Evolutionary conservation across 2,888 invertebrate species (phyloP), one percentile per base, ranked within the genome.

Genomic region (Melanostoma scalare): DNA sequence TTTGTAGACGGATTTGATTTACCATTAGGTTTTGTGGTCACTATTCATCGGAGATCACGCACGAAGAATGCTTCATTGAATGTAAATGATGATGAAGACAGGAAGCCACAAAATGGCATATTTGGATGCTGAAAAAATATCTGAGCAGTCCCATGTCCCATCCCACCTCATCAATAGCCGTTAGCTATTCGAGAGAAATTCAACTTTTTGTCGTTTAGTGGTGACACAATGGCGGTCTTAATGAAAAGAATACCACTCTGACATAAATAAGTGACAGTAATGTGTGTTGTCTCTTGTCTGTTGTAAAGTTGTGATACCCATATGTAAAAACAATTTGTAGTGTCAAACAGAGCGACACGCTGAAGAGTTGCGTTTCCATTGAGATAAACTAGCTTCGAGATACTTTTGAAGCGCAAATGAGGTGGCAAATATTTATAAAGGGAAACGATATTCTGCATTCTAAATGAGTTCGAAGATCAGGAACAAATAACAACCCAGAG

Each of bases 21-120:
- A 35, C 84, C 74, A 79, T 84, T 84, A 84, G 84, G 69, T 75
- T 78, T 67, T 79, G 79, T 79, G 84, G 84, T 84, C 75, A 71
- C 84, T 74, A 69, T 78, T 78, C 73, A 78, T 78, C 69, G 74
- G 58, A 69, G 69, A 78, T 84, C 82, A 84, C 74, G 82, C 82
- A 84, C 72, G 33, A 10, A 6, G 6, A 38, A 10, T 33, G 75
- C 53, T 80, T 69, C 42, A 46, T 71, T 69, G 72, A 72, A 53
- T 58, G 61, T 5, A 48, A 69, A 68, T 48, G 56, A 58, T 81
- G 76, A 71, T 65, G 79, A 52, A 77, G 77, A 82, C 82, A 82
- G 82, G 82, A 82, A 82, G 82, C 82, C 73, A 63, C 63, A 82
- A 77, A 63, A 69, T 68, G 36, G 61, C 63, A 63, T 50, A 50